Conservation (phyloP, 2,113 vertebrate genomes). For the Bufo gargarizans region DNA sequence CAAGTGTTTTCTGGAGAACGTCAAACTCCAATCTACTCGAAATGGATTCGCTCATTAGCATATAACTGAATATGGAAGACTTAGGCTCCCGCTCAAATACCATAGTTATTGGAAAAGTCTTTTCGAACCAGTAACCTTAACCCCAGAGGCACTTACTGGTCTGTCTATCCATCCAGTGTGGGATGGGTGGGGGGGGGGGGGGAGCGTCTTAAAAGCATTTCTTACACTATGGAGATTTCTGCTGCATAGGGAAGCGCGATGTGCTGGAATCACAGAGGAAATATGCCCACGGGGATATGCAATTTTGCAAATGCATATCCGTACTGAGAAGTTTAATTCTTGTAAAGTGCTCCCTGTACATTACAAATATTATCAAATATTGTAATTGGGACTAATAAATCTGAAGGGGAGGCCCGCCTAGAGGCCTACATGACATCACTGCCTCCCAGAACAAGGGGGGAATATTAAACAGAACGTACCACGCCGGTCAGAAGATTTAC, state of each 20-base stretch:
- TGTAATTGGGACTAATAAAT: conserved; percentile 6
- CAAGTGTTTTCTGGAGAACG: conserved; percentile 15
- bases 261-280: conserved; percentile 14
- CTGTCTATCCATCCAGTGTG: neutral
- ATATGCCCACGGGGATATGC: neutral
- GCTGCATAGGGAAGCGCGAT: neutral
- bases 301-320: conserved; percentile 39
- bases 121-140: conserved; percentile 9
- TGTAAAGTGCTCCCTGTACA: conserved; percentile 20
- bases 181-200: no score
- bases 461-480: neutral
- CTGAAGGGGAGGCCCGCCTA: neutral
- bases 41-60: conserved; percentile 38
- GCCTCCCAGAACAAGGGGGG: neutral
- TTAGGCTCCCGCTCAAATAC: neutral
- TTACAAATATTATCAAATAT: conserved; percentile 39
- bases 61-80: conserved; percentile 9
- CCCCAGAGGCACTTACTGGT: neutral
- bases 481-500: neutral
- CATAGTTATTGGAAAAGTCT: conserved; percentile 21
- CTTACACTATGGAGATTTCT: neutral
- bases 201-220: neutral
- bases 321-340: conserved; percentile 38
- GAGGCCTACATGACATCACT: neutral
- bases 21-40: conserved; percentile 20